phyloP scores from a whole-genome alignment of 2,888 invertebrate species.

The Myopa testacea region DNA sequence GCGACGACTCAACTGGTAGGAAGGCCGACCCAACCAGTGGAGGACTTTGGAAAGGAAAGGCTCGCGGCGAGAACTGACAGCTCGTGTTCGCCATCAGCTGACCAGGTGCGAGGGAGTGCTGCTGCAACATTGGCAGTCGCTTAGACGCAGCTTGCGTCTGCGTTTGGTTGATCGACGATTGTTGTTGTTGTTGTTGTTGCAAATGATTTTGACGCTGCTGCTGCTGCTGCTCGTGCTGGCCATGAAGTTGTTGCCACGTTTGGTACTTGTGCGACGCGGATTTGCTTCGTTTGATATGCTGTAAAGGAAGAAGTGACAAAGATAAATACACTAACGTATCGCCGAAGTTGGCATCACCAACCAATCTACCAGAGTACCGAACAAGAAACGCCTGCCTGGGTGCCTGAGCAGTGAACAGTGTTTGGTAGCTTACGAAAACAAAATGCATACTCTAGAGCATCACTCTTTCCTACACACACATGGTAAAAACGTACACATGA shows the following conservation, averaged over 20 bases:
- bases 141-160: slow-evolving; percentile 48
- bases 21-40: slow-evolving; percentile 64
- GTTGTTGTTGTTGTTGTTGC: slow-evolving; percentile 44
- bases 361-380: too few species aligned
- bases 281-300: slow-evolving; percentile 46
- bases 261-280: slow-evolving; percentile 35
- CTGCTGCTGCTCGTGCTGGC: slow-evolving; percentile 48
- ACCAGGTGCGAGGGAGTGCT: slow-evolving; percentile 51
- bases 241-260: slow-evolving; percentile 44
- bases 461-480: too few species aligned
- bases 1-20: slow-evolving; percentile 70
- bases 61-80: slow-evolving; percentile 70
- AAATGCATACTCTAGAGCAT: too few species aligned
- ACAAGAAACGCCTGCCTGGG: too few species aligned
- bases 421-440: too few species aligned
- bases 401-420: too few species aligned
- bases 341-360: too few species aligned
- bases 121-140: slow-evolving; percentile 55
- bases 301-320: background rate
- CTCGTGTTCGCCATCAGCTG: slow-evolving; percentile 59
- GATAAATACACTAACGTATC: too few species aligned
- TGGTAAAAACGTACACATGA: too few species aligned
- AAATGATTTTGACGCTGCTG: slow-evolving; percentile 53
- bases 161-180: slow-evolving; percentile 39
- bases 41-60: slow-evolving; percentile 69